phyloP scores from a whole-genome alignment of 30 jellyfish, hydroid and myxozoan species.

The Aurelia coerulea region DNA sequence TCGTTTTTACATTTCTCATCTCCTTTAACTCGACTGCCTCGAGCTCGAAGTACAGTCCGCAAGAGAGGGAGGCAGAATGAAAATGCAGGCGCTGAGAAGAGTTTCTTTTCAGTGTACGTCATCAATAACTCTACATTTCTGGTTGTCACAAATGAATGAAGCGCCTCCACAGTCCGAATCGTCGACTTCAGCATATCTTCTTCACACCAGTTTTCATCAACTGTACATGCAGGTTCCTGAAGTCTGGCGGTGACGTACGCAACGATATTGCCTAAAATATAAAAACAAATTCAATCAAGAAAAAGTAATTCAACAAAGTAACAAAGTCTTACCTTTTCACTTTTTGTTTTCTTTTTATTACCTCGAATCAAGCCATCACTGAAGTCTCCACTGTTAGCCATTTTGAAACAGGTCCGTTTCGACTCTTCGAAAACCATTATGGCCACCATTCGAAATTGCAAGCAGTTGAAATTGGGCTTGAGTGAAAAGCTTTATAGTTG shows the following conservation, averaged over 20 bases:
- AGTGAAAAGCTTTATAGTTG: too few relatives aligned
- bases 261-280: slow-evolving; percentile 66
- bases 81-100: slow-evolving; percentile 71
- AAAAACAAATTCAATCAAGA: neutral
- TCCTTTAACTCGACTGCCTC: slow-evolving; percentile 62
- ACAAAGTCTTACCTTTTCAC: too few relatives aligned
- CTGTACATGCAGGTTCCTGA: slow-evolving; percentile 63
- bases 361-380: too few relatives aligned
- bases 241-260: slow-evolving; percentile 78
- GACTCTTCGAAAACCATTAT: too few relatives aligned
- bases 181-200: slow-evolving; percentile 58
- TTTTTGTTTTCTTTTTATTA: too few relatives aligned
- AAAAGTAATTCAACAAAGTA: neutral
- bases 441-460: too few relatives aligned
- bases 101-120: slow-evolving; percentile 82
- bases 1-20: slow-evolving; percentile 68
- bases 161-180: slow-evolving; percentile 59
- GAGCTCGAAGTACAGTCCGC: slow-evolving; percentile 62
- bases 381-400: too few relatives aligned
- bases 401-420: too few relatives aligned
- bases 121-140: slow-evolving; percentile 71
- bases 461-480: too few relatives aligned
- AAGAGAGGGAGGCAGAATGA: slow-evolving; percentile 82
- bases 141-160: slow-evolving; percentile 71
- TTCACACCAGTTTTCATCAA: slow-evolving; percentile 82